Evolutionary conservation across 2,113 vertebrate species (phyloP).

Genomic region (Actenoides lindsayi): DNA sequence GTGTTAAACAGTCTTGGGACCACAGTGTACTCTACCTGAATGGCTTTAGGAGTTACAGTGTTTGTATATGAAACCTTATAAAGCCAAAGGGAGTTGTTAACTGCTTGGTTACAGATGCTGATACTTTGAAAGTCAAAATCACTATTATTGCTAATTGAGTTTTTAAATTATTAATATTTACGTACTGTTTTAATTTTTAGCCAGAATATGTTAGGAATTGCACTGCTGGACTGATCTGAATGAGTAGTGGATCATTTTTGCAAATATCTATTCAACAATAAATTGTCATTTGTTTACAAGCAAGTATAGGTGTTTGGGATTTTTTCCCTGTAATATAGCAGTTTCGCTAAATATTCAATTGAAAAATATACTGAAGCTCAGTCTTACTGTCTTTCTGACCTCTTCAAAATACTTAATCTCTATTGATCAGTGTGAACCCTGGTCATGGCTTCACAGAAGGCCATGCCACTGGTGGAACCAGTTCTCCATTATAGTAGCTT

Average conservation of each 20-base stretch:
- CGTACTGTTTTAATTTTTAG: not conserved
- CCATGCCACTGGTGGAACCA: not conserved
- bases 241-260: not conserved
- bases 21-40: not conserved
- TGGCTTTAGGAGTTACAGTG: not conserved
- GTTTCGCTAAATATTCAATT: not conserved
- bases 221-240: not conserved
- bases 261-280: not conserved
- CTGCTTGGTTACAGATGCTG: not conserved
- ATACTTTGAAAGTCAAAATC: not conserved
- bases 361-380: not conserved
- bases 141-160: not conserved
- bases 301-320: rapidly evolving
- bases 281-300: not conserved
- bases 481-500: not conserved
- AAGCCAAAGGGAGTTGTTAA: not conserved
- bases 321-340: not conserved
- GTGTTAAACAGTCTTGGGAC: not conserved
- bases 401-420: not conserved
- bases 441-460: not conserved
- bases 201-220: not conserved
- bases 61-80: not conserved
- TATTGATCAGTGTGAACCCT: not conserved
- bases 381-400: not conserved
- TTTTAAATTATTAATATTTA: not conserved